These are phyloP conservation scores for Aratinga solstitialis DNA, from an alignment of 2,797 vertebrate species.

Conservation along the genomic window DNA sequence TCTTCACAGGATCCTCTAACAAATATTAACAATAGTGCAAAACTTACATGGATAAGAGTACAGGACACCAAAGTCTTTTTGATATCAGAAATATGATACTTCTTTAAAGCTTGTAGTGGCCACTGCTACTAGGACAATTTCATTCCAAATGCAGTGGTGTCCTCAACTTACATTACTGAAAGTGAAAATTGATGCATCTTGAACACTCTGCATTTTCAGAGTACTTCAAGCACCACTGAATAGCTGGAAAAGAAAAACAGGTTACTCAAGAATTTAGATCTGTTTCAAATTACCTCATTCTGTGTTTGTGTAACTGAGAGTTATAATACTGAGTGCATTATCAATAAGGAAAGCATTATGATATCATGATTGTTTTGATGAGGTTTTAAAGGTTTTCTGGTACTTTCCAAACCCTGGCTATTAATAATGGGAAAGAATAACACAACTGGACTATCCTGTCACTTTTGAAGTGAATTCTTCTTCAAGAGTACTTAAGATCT, in stretches of 20 bases:
- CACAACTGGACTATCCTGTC: neutral
- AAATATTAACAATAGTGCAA: neutral
- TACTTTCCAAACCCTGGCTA: neutral
- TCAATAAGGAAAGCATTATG: neutral
- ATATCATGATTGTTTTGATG: neutral
- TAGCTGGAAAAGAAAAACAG: neutral
- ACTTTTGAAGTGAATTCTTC: neutral
- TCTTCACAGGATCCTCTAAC: neutral
- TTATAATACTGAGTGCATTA: neutral
- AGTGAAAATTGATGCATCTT: neutral
- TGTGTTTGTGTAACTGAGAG: neutral
- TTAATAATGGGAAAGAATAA: neutral
- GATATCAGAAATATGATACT: neutral
- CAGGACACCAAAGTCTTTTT: neutral
- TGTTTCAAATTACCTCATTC: neutral
- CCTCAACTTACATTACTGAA: neutral
- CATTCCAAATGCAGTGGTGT: neutral
- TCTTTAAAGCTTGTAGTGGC: neutral
- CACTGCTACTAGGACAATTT: neutral
- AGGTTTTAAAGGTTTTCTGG: neutral
- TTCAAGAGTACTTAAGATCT: neutral
- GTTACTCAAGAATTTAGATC: constrained; percentile 12
- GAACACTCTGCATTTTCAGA: constrained; percentile 12
- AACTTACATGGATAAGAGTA: neutral
- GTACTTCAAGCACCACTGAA: constrained; percentile 16